Percentiles rank a stretch among this genome's conserved stretches.
phyloP scores from a whole-genome alignment of 2,797 vertebrate genomes.

The Melanotaenia boesemani region DNA sequence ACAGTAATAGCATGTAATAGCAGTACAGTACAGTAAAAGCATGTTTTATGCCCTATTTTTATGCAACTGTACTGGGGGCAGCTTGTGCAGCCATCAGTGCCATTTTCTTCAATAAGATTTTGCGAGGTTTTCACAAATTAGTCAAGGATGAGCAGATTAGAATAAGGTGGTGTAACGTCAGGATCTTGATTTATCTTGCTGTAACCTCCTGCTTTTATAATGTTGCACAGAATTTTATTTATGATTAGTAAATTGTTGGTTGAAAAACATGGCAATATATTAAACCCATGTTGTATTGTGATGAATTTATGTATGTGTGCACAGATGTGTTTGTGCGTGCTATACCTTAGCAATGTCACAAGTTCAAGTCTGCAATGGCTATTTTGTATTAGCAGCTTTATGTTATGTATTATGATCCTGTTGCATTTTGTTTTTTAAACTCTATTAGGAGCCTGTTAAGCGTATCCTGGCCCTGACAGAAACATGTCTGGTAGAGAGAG shows the following conservation, averaged over 20 bases:
- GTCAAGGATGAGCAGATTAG: too few species aligned
- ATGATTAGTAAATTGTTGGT: not conserved
- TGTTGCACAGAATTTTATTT: not conserved
- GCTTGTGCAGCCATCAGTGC: too few species aligned
- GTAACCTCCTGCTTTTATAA: not conserved
- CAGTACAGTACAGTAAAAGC: too few species aligned
- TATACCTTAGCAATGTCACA: not conserved
- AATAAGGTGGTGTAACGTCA: too few species aligned
- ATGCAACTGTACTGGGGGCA: too few species aligned
- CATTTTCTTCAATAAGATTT: too few species aligned
- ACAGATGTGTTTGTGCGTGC: too few species aligned
- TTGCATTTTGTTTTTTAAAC: constrained; percentile 15
- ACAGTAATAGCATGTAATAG: too few species aligned
- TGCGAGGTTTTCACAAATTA: too few species aligned
- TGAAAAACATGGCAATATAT: not conserved
- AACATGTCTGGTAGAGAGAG: constrained; percentile 96
- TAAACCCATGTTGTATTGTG: not conserved
- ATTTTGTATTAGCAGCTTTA: not conserved
- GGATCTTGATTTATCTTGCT: not conserved
- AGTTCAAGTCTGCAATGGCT: not conserved
- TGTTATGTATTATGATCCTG: not conserved
- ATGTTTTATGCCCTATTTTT: too few species aligned
- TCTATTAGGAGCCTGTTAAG: constrained; percentile 91
- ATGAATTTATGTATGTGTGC: too few species aligned
- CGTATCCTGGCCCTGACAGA: constrained; percentile 95